Evolutionary conservation across 1,140 invertebrate genomes (phyloP).

Genomic region (Diorhabda elongata): DNA sequence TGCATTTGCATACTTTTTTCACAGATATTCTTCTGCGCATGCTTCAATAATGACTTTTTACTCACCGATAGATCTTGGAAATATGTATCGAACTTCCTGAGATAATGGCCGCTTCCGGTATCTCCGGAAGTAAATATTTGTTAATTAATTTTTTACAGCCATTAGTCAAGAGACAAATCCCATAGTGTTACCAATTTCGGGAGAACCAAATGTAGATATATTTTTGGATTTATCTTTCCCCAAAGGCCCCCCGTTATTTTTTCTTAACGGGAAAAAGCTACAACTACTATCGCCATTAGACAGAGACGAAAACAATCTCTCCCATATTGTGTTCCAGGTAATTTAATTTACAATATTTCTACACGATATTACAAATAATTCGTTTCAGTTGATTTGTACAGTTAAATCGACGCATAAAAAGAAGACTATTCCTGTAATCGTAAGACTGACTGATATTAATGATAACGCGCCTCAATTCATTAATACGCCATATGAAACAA

Average conservation of each 20-base stretch:
- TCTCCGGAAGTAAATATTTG: too few species aligned
- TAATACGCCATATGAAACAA: conserved; percentile 75
- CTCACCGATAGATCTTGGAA: too few species aligned
- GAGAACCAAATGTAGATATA: conserved; percentile 75
- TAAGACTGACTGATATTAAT: conserved; percentile 85
- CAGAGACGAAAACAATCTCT: conserved; percentile 78
- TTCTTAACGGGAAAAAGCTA: conserved; percentile 76
- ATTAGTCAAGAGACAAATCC: conserved; percentile 77
- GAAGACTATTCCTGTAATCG: conserved; percentile 80
- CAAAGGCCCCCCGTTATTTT: conserved; percentile 69
- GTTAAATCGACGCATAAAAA: conserved; percentile 70
- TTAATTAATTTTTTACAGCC: conserved; percentile 54
- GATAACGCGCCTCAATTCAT: conserved; percentile 80
- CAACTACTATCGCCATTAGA: conserved; percentile 76
- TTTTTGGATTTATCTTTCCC: conserved; percentile 73
- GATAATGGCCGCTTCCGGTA: too few species aligned
- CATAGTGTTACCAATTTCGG: conserved; percentile 73
- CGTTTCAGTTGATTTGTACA: conserved; percentile 71
- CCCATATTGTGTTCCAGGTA: conserved; percentile 84
- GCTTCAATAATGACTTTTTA: too few species aligned
- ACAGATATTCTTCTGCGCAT: too few species aligned
- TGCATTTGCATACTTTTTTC: too few species aligned
- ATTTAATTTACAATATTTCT: conserved; percentile 21
- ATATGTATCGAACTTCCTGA: too few species aligned
- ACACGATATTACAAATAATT: background rate